phyloP scores from a whole-genome alignment of 2,113 vertebrate genomes.

The Lasiurus cinereus region DNA sequence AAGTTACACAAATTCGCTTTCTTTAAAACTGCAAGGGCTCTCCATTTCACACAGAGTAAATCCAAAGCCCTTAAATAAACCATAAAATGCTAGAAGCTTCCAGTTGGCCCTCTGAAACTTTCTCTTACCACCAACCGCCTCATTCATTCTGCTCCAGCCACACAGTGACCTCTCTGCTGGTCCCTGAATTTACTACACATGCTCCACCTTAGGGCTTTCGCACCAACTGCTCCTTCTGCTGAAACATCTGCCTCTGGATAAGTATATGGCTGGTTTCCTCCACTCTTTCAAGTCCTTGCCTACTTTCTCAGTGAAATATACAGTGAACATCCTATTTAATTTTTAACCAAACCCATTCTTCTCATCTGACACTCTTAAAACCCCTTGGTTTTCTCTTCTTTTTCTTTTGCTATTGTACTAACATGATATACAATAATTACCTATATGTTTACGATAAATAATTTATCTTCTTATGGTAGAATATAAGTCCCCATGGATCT shows the following conservation, averaged over 20 bases:
- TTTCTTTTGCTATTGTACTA: neutral
- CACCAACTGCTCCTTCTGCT: neutral
- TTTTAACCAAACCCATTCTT: neutral
- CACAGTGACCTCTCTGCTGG: neutral
- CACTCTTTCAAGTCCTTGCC: neutral
- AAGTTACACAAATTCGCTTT: neutral
- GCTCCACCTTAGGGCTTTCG: neutral
- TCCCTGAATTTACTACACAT: neutral
- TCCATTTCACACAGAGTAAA: constrained; percentile 21
- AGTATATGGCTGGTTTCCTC: neutral
- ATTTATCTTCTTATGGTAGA: neutral
- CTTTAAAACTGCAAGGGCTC: neutral
- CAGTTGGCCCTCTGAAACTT: neutral
- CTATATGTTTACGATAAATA: neutral
- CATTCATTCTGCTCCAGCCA: neutral
- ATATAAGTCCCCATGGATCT: neutral
- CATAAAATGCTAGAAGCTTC: neutral
- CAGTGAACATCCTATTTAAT: neutral
- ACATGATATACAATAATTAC: neutral
- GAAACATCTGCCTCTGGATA: neutral
- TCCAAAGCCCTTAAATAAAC: neutral
- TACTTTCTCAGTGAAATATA: neutral
- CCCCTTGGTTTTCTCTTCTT: neutral
- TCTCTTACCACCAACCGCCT: neutral
- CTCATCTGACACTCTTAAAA: neutral